Evolutionary conservation across 2,113 vertebrate genomes (phyloP).

Genomic region (Phaethon lepturus): DNA sequence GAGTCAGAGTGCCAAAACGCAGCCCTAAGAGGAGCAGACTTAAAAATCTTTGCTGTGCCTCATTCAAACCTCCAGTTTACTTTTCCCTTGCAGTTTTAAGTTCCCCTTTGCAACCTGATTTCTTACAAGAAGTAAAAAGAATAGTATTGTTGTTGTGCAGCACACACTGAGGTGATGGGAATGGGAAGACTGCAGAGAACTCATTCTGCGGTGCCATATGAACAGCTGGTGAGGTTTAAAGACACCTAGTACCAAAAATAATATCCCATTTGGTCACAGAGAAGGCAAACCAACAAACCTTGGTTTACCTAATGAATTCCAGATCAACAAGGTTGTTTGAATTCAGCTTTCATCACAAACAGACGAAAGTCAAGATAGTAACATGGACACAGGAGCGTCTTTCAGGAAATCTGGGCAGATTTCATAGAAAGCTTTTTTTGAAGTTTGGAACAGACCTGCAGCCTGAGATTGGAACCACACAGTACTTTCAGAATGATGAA

Average conservation of each 20-base stretch:
- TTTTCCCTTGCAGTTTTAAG: neutral
- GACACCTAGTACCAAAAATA: neutral
- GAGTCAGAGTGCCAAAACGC: conserved; percentile 41
- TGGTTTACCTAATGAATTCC: neutral
- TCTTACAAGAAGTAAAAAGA: neutral
- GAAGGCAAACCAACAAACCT: neutral
- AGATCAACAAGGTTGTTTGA: neutral
- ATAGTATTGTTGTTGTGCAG: neutral
- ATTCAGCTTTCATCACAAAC: neutral
- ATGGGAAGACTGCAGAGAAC: neutral
- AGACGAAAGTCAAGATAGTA: neutral
- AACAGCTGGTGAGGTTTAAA: neutral
- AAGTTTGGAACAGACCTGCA: neutral
- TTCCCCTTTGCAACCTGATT: neutral
- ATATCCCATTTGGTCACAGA: neutral
- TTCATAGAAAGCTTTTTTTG: neutral
- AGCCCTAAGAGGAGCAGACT: neutral
- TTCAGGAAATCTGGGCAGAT: neutral
- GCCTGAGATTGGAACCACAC: neutral
- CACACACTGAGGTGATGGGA: neutral
- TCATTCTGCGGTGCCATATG: neutral
- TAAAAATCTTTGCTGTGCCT: neutral
- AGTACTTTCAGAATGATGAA: neutral
- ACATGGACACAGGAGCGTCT: neutral
- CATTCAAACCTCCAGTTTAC: neutral